phyloP scores from a whole-genome alignment of 2,797 vertebrate species.

The Anabas testudineus region DNA sequence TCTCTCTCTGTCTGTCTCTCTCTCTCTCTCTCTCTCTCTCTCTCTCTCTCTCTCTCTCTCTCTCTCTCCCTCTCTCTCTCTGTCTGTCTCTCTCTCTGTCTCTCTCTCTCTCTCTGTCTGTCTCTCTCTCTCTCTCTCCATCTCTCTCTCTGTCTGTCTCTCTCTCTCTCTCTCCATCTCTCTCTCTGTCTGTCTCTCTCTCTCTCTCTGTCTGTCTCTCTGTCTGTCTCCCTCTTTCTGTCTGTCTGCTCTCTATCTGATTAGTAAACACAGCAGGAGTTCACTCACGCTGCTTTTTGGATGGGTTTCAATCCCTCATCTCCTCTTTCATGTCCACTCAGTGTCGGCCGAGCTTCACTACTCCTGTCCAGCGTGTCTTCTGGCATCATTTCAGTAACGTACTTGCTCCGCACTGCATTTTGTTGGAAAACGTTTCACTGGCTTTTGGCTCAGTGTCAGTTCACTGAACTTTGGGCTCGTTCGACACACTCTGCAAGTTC shows the following conservation, averaged over 20 bases:
- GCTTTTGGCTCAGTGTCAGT: background rate
- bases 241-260: slow-evolving; percentile 1
- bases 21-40: slow-evolving; percentile 3
- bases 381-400: background rate
- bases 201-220: background rate
- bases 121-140: slow-evolving; percentile 6
- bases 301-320: background rate
- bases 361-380: background rate
- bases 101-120: slow-evolving; percentile 5
- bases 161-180: background rate
- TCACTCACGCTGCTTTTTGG: slow-evolving; percentile 22
- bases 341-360: background rate
- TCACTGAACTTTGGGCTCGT: background rate
- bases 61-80: slow-evolving; percentile 2
- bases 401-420: background rate
- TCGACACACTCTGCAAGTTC: background rate
- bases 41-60: slow-evolving; percentile 5
- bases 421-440: background rate
- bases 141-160: background rate
- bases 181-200: background rate
- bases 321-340: background rate
- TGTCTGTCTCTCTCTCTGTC: background rate
- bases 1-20: background rate
- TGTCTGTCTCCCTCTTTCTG: background rate
- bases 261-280: slow-evolving; percentile 22